Evolutionary conservation across 2,888 invertebrate genomes (phyloP), one percentile per base, ranked within the genome.

Genomic region (Drosophila bunnanda): DNA sequence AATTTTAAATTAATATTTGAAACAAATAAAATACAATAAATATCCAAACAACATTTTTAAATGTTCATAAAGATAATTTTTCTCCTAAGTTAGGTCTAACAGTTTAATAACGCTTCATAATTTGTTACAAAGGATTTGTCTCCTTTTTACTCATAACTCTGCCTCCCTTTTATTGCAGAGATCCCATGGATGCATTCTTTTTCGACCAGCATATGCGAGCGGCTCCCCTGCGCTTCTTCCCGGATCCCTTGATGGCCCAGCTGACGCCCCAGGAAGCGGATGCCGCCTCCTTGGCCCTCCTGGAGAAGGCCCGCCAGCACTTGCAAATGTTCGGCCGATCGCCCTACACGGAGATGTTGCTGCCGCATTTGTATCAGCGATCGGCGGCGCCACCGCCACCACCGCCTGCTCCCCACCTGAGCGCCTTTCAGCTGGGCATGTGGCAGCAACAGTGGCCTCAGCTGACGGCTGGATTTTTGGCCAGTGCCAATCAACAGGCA

Each of bases 391-490:
- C 83, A 7, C 88, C 86, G 2, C 77, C 86, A 4, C 83, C 81
- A 5, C 81, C 88, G 13, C 83, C 81, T 12, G 77, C 78, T 46
- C 67, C 85, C 0, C 91, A 91, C 28, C 78, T 93, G 43, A 91
- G 91, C 77, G 93, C 93, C 55, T 89, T 93, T 56, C 92, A 92
- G 77, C 84, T 93, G 43, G 93, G 93, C 60, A 90, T 93, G 80
- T 93, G 93, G 93, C 93, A 93, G 71, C 92, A 92, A 38, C 93
- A 93, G 75, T 93, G 93, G 93, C 93, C 93, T 1, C 93, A 92
- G 68, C 64, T 92, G n/a, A 92, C 92, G 7, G 92, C 93, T 17
- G 92, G 92, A 25, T 93, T 92, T 67, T 68, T 93, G 62, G 92
- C 92, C 60, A 92, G 90, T 66, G 91, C 91, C 74, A 92, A 92